phyloP scores from a whole-genome alignment of 2,888 invertebrate genomes.

The Sclerodermus sp. region DNA sequence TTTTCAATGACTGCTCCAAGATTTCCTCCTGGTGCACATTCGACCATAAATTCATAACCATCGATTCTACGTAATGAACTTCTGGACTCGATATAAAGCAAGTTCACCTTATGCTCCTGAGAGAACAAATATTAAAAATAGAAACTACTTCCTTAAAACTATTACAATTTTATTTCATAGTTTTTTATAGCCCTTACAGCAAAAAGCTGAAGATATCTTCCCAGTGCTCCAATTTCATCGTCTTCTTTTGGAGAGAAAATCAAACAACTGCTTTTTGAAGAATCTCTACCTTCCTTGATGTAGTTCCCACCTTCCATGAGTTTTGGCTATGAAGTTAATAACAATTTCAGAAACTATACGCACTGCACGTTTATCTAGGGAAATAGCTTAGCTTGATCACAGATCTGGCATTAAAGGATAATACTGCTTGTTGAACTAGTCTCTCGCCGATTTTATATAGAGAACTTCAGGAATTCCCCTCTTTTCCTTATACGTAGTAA shows the following conservation, averaged over 20 bases:
- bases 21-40: conserved; percentile 80
- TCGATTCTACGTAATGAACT: conserved; percentile 79
- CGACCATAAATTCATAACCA: conserved; percentile 91
- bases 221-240: conserved; percentile 85
- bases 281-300: conserved; percentile 78
- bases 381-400: too few species aligned
- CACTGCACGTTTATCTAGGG: too few species aligned
- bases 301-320: conserved; percentile 82
- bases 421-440: too few species aligned
- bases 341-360: too few species aligned
- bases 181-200: conserved; percentile 62
- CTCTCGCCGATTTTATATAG: too few species aligned
- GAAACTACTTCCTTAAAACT: too few species aligned
- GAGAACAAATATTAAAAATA: too few species aligned
- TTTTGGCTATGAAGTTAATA: conserved; percentile 68
- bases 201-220: conserved; percentile 85
- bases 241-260: conserved; percentile 84
- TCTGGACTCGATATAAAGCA: conserved; percentile 90
- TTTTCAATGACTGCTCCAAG: conserved; percentile 76
- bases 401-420: too few species aligned
- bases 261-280: conserved; percentile 76
- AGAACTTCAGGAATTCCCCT: too few species aligned
- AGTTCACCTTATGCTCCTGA: conserved; percentile 68
- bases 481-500: too few species aligned
- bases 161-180: not conserved